Conservation (phyloP, 1,140 invertebrate genomes). For the Drosophila punjabiensis region DNA sequence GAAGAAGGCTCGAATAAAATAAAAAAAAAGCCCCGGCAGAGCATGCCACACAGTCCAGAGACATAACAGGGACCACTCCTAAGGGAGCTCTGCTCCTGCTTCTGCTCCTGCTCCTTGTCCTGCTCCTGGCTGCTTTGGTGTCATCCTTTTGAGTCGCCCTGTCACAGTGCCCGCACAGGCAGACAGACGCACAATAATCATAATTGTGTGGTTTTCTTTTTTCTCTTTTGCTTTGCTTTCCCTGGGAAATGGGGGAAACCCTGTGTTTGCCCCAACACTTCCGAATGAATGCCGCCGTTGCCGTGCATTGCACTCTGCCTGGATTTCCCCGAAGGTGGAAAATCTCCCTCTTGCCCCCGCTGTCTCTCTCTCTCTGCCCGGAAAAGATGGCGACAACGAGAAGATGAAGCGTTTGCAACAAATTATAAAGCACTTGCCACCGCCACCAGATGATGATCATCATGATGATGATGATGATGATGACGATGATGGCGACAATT, state of each 20-base stretch:
- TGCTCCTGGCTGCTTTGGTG: constrained; percentile 1
- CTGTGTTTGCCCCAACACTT: constrained; percentile 49
- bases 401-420: constrained; percentile 49
- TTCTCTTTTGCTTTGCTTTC: background rate
- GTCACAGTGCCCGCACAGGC: constrained; percentile 12
- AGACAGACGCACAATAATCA: constrained; percentile 54
- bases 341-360: background rate
- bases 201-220: constrained; percentile 54
- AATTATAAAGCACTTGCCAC: constrained; percentile 44
- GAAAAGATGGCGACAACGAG: constrained; percentile 24
- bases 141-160: constrained; percentile 41
- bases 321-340: constrained; percentile 47
- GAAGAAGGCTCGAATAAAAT: background rate
- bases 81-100: background rate
- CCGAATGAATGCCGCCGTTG: constrained; percentile 50
- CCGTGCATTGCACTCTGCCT: constrained; percentile 62
- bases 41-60: constrained; percentile 4
- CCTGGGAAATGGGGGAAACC: background rate
- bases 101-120: background rate
- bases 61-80: background rate
- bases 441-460: constrained; percentile 13
- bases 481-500: constrained; percentile 34
- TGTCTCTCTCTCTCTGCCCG: background rate
- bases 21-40: background rate
- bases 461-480: background rate